Conservation (phyloP, 2,797 vertebrate genomes). For the Lepidocolaptes lacrymiger region DNA sequence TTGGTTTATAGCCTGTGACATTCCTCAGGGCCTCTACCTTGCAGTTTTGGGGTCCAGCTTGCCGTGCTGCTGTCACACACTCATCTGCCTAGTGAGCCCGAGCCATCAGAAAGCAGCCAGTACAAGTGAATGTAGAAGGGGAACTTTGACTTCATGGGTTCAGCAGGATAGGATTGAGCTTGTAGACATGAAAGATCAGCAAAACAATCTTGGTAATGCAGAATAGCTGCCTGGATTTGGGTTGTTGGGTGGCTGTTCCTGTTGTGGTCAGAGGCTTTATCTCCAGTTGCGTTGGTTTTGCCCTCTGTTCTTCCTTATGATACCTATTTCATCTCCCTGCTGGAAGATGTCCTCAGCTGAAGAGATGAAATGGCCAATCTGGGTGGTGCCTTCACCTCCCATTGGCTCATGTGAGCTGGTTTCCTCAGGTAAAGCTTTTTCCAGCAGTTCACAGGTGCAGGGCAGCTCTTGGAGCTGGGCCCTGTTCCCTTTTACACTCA, state of each 20-base stretch:
- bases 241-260: background rate
- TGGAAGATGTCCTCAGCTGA: background rate
- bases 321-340: background rate
- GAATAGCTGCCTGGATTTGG: background rate
- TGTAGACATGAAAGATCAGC: background rate
- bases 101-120: background rate
- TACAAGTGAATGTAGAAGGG: background rate
- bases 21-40: background rate
- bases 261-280: background rate
- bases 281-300: rapidly evolving
- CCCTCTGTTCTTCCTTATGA: background rate
- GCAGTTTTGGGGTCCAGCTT: background rate
- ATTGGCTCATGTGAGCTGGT: background rate
- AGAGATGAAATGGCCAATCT: background rate
- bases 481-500: background rate
- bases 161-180: background rate
- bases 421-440: background rate
- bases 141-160: background rate
- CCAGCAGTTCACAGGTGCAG: background rate
- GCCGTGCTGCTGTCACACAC: background rate
- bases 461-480: background rate
- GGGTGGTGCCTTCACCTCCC: background rate
- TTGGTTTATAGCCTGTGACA: background rate
- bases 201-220: background rate
- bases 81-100: background rate